These are phyloP conservation scores for Malurus cyaneus DNA, from an alignment of 2,113 vertebrate genomes.

Conservation along the genomic window DNA sequence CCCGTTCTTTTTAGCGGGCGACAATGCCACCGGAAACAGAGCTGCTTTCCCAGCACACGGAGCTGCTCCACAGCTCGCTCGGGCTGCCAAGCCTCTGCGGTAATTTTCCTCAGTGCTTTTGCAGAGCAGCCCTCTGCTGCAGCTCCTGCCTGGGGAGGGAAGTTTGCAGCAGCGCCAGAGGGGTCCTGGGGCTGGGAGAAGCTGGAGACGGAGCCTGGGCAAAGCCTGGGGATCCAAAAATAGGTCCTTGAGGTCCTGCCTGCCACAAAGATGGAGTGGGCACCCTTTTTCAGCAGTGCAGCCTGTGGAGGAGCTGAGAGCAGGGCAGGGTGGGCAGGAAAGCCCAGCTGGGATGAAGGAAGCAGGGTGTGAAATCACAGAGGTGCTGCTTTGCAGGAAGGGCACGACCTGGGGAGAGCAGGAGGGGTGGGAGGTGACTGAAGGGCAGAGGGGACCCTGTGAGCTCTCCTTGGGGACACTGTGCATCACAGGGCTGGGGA, in stretches of 20 bases:
- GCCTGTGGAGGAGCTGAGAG: background rate
- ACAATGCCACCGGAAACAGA: constrained; percentile 37
- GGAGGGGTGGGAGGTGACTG: accelerated
- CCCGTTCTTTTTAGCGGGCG: background rate
- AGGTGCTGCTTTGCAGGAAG: background rate
- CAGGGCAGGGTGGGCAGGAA: background rate
- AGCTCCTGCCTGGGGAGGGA: background rate
- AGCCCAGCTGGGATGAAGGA: background rate
- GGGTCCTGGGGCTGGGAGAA: background rate
- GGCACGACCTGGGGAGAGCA: accelerated
- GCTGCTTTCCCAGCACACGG: background rate
- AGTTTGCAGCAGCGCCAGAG: accelerated
- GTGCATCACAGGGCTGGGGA: background rate
- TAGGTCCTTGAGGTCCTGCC: background rate
- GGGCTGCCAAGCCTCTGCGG: constrained; percentile 15
- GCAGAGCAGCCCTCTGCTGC: background rate
- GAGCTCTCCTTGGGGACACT: background rate
- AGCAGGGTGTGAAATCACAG: background rate
- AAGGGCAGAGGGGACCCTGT: background rate
- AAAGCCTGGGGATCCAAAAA: background rate
- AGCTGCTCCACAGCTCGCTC: background rate
- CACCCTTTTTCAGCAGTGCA: accelerated
- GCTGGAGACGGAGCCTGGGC: background rate
- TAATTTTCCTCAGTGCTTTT: background rate
- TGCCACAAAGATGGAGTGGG: accelerated